Base-by-base conservation (phyloP, 2,113 vertebrate species). In the cattle (Bos taurus) region DNA sequence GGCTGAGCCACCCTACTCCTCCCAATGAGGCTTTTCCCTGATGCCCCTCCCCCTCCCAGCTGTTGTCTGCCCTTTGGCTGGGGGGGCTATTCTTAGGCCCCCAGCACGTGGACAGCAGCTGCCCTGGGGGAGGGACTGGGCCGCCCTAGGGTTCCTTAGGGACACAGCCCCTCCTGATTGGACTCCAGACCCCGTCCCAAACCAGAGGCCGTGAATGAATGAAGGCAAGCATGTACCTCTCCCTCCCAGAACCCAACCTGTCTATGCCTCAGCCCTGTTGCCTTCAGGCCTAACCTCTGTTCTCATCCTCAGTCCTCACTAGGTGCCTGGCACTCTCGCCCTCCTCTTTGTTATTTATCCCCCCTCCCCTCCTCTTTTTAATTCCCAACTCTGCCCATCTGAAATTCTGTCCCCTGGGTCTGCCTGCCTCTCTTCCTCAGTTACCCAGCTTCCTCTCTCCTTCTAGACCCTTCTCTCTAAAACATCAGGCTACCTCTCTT, bases 61-160 rank as follows among this genome's bases (percentile, higher is more conserved):
- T 98, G 98, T 95, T 96, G 83, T 93, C 97, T 97, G 98, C 97
- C 98, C 98, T 98, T 98, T 98, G 36, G 48, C 92, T 96, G 25
- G 95, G 88, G 95, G 93, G 91, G 56, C 95, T 98, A 98, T 98
- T 98, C 97, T 98, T 98, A 98, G 98, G 97, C 46, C 90, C 96
- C 95, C 78, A 86, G 88, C 93, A 94, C 54, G 40, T 90, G 95
- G 93, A 25, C 36, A 97, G 52, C 97, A 97, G 94, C 95, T 98
- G 96, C 83, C 91, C 25, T 33, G 30, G 80, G 88, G 88, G 77
- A 97, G 52, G 90, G 92, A 43, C 17, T 33, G 40, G 12, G 40
- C 56, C 14, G 90, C 56, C 57, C 46, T 84, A 33, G 54, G 95
- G 95, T 97, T 87, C 89, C 88, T 71, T 91, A 52, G 98, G 98